Evolutionary conservation across 1,140 invertebrate genomes (phyloP).

Genomic region (Apis cerana): DNA sequence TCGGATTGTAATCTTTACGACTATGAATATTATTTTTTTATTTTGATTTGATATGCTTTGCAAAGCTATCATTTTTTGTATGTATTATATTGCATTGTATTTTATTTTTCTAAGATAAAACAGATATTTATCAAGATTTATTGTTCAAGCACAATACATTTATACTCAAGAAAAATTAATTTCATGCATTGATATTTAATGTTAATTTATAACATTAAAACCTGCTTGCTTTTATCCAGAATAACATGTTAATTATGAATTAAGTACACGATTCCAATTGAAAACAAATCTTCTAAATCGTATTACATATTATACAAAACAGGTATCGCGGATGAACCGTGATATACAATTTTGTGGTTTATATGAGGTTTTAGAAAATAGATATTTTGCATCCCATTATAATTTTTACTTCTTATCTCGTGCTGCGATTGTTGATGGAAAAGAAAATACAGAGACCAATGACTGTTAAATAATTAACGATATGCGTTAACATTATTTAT

Average conservation of each 20-base stretch:
- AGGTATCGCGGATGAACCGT: constrained; percentile 65
- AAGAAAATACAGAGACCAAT: constrained; percentile 34
- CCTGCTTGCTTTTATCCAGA: not conserved
- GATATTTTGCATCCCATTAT: constrained; percentile 22
- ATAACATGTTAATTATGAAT: not conserved
- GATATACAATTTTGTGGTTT: constrained; percentile 32
- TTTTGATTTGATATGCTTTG: constrained; percentile 20
- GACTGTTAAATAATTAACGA: constrained; percentile 16
- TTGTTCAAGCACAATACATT: constrained; percentile 18
- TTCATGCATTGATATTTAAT: constrained; percentile 19
- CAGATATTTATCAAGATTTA: constrained; percentile 13
- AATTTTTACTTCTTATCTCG: constrained; percentile 16
- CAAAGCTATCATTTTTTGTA: constrained; percentile 11
- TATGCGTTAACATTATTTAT: constrained; percentile 30
- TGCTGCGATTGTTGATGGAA: constrained; percentile 19
- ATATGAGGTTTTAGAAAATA: constrained; percentile 23
- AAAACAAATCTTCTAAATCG: constrained; percentile 1
- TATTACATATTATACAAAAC: not conserved
- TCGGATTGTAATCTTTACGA: constrained; percentile 24
- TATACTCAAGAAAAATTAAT: not conserved
- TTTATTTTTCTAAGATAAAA: constrained; percentile 38
- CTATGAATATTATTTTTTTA: constrained; percentile 36
- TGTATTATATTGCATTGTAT: constrained; percentile 30
- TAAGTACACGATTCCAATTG: not conserved
- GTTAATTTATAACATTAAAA: constrained; percentile 1